Evolutionary conservation across 2,888 invertebrate species (phyloP), one percentile per base, ranked within the genome.

Genomic region (Platycheirus albimanus): DNA sequence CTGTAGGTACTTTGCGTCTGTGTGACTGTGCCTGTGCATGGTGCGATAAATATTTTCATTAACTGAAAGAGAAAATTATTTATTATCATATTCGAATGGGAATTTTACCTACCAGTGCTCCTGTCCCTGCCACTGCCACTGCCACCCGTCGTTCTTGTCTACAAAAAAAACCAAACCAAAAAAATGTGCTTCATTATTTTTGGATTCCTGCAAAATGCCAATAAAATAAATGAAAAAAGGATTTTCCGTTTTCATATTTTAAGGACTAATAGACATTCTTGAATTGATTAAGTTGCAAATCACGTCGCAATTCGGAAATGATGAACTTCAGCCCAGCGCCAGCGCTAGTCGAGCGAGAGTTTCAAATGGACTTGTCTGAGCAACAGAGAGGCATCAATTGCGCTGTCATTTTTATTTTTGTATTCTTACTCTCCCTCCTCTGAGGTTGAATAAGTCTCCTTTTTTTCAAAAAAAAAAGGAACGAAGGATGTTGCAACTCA

Each of bases 201-300:
- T 61, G 61, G 24, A 24, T 63, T 28, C 30, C 15, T 8, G 28
- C 11, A 24, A 54, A 41, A 19, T 19, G n/a, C 36, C 20, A 30
- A 51, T 28, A 49, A 47, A 19, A 1, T 28, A 5, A 17, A 30
- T 38, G 11, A 28, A 28, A 54, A 64, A 33, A 74, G 19, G 69
- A 30, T 63, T 28, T 24, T 45, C 17, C 5, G 1, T 20, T 28
- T 15, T 17, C 70, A 76, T 83, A 72, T 56, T 67, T 72, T 63
- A 64, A 63, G 47, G 72, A 64, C 83, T 83, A 78, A 83, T 83
- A 78, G 83, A 78, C 72, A 83, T 74, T 77, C 64, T 74, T 52
- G 78, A 74, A 78, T 78, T 83, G 83, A 83, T 83, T 83, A 78
- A 78, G 78, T 83, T 83, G 83, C 83, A 83, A 83, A 83, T 83